Evolutionary conservation across 2,888 invertebrate species (phyloP).

Genomic region (Lypha dubia): DNA sequence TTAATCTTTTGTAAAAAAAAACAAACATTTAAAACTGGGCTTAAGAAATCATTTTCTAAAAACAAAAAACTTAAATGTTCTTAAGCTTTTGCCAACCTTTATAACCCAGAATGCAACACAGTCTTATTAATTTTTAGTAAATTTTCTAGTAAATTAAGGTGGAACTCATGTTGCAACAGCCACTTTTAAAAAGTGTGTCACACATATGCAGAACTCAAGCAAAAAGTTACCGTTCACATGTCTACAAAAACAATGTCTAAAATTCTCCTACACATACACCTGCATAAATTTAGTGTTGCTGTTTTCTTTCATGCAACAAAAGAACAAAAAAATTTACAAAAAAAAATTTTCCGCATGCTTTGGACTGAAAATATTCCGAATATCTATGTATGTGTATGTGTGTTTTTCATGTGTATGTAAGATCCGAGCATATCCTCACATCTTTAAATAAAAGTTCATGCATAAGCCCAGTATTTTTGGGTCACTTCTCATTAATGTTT

Average conservation of each 20-base stretch:
- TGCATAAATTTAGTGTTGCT: conserved; percentile 31
- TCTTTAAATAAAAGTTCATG: neutral
- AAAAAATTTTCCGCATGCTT: neutral
- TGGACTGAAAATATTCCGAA: neutral
- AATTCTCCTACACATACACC: conserved; percentile 15
- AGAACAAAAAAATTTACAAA: conserved; percentile 23
- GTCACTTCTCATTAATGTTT: neutral
- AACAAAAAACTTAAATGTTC: neutral
- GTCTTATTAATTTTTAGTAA: conserved; percentile 40
- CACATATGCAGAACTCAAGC: conserved; percentile 44
- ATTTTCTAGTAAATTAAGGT: conserved; percentile 53
- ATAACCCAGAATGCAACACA: conserved; percentile 9
- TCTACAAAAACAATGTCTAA: conserved; percentile 23
- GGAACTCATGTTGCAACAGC: conserved; percentile 64
- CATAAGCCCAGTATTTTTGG: neutral
- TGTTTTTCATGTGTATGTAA: conserved; percentile 1
- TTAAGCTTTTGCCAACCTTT: neutral
- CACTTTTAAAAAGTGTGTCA: conserved; percentile 67
- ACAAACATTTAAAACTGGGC: neutral
- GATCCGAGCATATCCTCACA: neutral
- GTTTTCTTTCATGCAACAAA: conserved; percentile 37
- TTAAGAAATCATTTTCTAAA: neutral
- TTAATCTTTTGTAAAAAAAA: too few species aligned
- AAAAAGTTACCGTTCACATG: neutral
- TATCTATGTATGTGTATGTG: neutral